Percentiles rank a stretch among this genome's conserved stretches.
These are phyloP conservation scores for Thripadectes ignobilis DNA, from an alignment of 2,797 vertebrate species.

Conservation along the genomic window DNA sequence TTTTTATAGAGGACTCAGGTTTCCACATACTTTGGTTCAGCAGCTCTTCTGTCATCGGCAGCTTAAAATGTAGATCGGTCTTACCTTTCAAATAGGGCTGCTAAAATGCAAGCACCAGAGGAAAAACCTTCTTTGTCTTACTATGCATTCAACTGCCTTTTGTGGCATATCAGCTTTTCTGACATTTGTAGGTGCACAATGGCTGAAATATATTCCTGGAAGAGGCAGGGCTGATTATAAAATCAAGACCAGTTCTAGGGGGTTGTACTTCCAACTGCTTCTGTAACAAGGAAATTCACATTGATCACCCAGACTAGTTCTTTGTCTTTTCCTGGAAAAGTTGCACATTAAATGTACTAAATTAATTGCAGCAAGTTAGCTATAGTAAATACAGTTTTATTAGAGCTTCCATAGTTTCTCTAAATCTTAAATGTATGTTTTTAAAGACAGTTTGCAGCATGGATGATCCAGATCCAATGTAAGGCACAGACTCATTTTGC, in stretches of 20 bases:
- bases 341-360: not conserved
- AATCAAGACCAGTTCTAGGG: not conserved
- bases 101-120: not conserved
- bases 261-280: not conserved
- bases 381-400: not conserved
- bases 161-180: not conserved
- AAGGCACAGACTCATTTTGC: not conserved
- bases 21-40: conserved; percentile 39
- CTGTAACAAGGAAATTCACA: not conserved
- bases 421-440: not conserved
- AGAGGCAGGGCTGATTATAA: not conserved
- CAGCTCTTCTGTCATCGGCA: not conserved
- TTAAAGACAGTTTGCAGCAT: not conserved
- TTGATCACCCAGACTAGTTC: not conserved
- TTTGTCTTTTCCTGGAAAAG: not conserved
- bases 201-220: not conserved
- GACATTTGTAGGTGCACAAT: not conserved
- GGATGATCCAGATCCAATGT: not conserved
- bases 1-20: conserved; percentile 57
- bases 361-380: not conserved
- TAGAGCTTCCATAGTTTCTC: not conserved
- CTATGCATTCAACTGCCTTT: not conserved
- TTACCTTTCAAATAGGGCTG: conserved; percentile 17
- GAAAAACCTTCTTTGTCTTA: not conserved
- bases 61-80: not conserved